Evolutionary conservation across 2,888 invertebrate species (phyloP), one percentile per base, ranked within the genome.

Genomic region (Epistrophe eligans): DNA sequence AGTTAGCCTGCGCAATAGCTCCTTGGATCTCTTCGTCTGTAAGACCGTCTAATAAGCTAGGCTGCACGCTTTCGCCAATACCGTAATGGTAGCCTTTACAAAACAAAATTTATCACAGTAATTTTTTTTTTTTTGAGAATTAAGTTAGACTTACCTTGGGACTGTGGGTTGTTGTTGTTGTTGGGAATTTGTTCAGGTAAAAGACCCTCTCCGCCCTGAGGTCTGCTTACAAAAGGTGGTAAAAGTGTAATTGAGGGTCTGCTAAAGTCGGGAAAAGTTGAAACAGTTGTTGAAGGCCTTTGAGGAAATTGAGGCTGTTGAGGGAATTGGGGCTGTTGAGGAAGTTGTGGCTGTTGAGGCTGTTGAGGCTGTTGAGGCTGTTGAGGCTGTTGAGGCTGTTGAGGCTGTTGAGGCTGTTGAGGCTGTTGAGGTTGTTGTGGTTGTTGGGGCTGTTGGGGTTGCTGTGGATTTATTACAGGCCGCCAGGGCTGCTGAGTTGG

Each of bases 171-270:
- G 60, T 43, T 87, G 24, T 24, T 24, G 58, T 58, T 87, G 60
- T 55, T 76, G 45, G 83, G 72, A 35, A 79, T 83, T 79, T 83
- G 83, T 40, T 57, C 87, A 0, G 87, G 76, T 9, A 67, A 66
- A 11, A 82, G 24, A 24, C 52, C 84, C 45, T 88, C 88, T 11
- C 83, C 79, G 0, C 88, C 84, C 73, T 79, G 79, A 19, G 84
- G 84, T 57, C 74, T 79, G 48, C 76, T 79, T 1, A 57, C 43
- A 55, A 91, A 91, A 5, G 92, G 92, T 4, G 92, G 92, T 88
- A 90, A 79, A 55, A 92, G 88, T 1, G 92, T 92, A 4, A 90
- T 84, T 4, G 92, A 90, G 2, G 92, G 92, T 4, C 92, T 91
- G 62, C 89, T 89, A 15, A 77, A 76, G 13, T 83, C 83, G 28